Evolutionary conservation across 2,888 invertebrate genomes (phyloP).

Genomic region (Timandra comae): DNA sequence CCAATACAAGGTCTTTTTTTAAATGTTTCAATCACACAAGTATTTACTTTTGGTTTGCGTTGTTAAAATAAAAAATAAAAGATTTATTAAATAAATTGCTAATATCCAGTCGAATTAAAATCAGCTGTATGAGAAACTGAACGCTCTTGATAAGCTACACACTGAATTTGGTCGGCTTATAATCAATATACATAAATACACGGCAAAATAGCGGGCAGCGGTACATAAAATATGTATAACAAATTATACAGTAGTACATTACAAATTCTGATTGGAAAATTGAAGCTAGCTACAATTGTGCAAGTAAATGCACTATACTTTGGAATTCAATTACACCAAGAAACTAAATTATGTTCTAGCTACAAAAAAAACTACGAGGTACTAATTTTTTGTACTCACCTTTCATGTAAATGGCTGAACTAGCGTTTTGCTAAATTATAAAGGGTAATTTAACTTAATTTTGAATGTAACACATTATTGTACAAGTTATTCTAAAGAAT

Average conservation of each 20-base stretch:
- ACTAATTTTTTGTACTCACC: slow-evolving; percentile 74
- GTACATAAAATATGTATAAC: slow-evolving; percentile 49
- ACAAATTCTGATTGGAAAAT: slow-evolving; percentile 21
- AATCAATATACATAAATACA: slow-evolving; percentile 45
- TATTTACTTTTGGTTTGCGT: neutral
- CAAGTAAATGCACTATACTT: slow-evolving; percentile 26
- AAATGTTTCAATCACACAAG: neutral
- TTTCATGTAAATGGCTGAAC: slow-evolving; percentile 76
- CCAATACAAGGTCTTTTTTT: neutral
- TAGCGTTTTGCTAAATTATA: slow-evolving; percentile 43
- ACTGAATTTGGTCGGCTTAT: slow-evolving; percentile 51
- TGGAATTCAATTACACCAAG: slow-evolving; percentile 17
- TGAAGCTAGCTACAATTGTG: slow-evolving; percentile 11
- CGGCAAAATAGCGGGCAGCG: slow-evolving; percentile 70
- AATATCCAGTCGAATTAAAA: slow-evolving; percentile 14
- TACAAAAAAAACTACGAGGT: slow-evolving; percentile 55
- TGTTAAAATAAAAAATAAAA: neutral
- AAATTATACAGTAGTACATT: slow-evolving; percentile 40
- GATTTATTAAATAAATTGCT: neutral
- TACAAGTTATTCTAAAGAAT: slow-evolving; percentile 39
- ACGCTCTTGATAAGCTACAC: slow-evolving; percentile 37
- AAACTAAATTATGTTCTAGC: slow-evolving; percentile 33
- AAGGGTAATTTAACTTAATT: slow-evolving; percentile 38
- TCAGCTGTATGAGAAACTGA: slow-evolving; percentile 38
- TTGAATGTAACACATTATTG: slow-evolving; percentile 53